Evolutionary conservation across 2,113 vertebrate genomes (phyloP), one percentile per base, ranked within the genome.

Genomic region (Labeo catla): DNA sequence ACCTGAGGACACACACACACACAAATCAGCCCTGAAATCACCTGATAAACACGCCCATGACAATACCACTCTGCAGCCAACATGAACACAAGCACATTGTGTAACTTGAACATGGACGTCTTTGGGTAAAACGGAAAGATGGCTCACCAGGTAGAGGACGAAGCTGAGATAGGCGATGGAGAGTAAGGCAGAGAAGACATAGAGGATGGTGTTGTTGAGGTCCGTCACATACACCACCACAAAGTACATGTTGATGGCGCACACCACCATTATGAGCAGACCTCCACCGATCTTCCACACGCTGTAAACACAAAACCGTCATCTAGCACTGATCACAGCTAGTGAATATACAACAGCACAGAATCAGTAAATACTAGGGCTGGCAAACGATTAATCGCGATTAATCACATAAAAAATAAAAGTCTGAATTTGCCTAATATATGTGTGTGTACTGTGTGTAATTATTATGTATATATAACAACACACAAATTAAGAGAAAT

Each of bases 181-280:
- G 90, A 98, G 81, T 5, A 99, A 6, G 0, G 94, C 94, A 0
- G 96, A 94, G 6, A 96, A 83, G 0, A 98, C 63, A 81, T 99
- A 99, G 49, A 98, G 91, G 2, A 88, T 82, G 81, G 96, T 0
- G 7, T 95, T 96, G 87, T 96, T 90, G 11, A 99, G 92, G 0
- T 93, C 78, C 2, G 93, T 92, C 86, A 99, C 97, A 0, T 99
- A 99, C 47, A 95, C 91, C 80, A 98, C 93, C 89, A 99, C 98
- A 54, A 99, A 99, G 92, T 99, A 98, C 91, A 97, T 96, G 94
- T 99, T 99, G 89, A 99, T 99, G 81, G 91, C 87, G 77, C 97
- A 99, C 89, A 99, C 91, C 8, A 98, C 34, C 43, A 98, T 91
- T 89, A 98, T 96, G 12, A 97, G 54, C 6, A 96, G 0, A 0